A percentile compares a stretch with the other conserved stretches of the same genome.
phyloP scores from a whole-genome alignment of 2,888 invertebrate species.

The Hirtodrosophila alboralis region DNA sequence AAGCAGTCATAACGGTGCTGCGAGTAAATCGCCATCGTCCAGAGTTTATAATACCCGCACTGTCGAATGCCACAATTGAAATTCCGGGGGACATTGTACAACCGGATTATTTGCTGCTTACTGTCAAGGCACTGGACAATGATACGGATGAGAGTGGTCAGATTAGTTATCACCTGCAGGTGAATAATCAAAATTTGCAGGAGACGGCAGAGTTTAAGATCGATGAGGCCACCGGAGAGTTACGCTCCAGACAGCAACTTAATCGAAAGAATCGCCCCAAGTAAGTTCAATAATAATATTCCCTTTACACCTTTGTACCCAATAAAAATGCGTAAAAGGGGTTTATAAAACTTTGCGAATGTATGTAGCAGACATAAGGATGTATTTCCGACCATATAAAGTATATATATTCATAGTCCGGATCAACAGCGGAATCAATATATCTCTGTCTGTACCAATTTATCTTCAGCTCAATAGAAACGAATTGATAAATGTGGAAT shows the following conservation, averaged over 20 bases:
- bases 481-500: too few relatives aligned
- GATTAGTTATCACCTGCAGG: slow-evolving; percentile 92
- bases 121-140: slow-evolving; percentile 91
- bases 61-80: slow-evolving; percentile 90
- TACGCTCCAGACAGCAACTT: slow-evolving; percentile 90
- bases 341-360: too few relatives aligned
- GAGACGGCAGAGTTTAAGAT: slow-evolving; percentile 93
- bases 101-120: slow-evolving; percentile 90
- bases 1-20: slow-evolving; percentile 90
- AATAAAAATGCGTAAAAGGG: too few relatives aligned
- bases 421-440: too few relatives aligned
- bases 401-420: too few relatives aligned
- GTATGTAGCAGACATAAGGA: too few relatives aligned
- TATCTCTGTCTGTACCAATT: too few relatives aligned
- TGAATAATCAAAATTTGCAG: slow-evolving; percentile 89
- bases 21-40: slow-evolving; percentile 94
- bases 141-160: slow-evolving; percentile 93
- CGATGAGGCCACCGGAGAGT: slow-evolving; percentile 90
- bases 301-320: too few relatives aligned
- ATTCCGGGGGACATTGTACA: slow-evolving; percentile 93
- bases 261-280: slow-evolving; percentile 90
- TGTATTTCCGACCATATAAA: too few relatives aligned
- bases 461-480: too few relatives aligned
- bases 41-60: slow-evolving; percentile 90
- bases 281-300: slow-evolving; percentile 56